Evolutionary conservation across 2,888 invertebrate species (phyloP).

Genomic region (Druceiella hillmani): DNA sequence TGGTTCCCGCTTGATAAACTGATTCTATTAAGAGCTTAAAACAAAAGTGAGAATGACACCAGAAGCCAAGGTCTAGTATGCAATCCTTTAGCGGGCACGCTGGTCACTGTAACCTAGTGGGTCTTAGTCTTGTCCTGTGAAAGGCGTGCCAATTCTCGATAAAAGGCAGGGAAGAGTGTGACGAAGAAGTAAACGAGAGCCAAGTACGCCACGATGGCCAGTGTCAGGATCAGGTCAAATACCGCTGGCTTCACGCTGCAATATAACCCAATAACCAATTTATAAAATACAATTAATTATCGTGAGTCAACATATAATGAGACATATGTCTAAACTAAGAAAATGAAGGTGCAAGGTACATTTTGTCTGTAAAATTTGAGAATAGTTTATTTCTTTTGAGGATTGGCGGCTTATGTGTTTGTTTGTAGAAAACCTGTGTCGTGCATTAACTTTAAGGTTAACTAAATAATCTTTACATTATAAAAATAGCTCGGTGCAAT

Average conservation of each 20-base stretch:
- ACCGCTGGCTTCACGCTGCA: slow-evolving; percentile 95
- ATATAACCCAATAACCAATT: slow-evolving; percentile 29
- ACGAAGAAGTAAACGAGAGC: slow-evolving; percentile 78
- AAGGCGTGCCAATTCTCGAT: slow-evolving; percentile 55
- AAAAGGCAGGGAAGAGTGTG: slow-evolving; percentile 63
- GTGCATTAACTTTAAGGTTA: too few relatives aligned
- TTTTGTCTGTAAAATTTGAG: too few relatives aligned
- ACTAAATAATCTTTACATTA: too few relatives aligned
- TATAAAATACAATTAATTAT: neutral
- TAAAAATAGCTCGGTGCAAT: too few relatives aligned
- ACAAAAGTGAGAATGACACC: too few relatives aligned
- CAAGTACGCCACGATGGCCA: slow-evolving; percentile 80
- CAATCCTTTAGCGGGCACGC: too few relatives aligned
- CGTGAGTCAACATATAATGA: neutral
- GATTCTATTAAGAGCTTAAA: too few relatives aligned
- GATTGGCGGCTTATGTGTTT: too few relatives aligned
- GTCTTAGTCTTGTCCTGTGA: slow-evolving; percentile 41
- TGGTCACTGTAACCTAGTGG: slow-evolving; percentile 29
- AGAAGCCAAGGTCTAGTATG: too few relatives aligned
- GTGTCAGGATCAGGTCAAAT: slow-evolving; percentile 91
- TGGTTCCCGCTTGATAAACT: too few relatives aligned
- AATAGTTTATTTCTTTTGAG: too few relatives aligned
- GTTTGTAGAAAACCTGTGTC: too few relatives aligned
- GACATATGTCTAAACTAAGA: neutral
- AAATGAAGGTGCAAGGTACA: slow-evolving; percentile 6